Evolutionary conservation across 2,797 vertebrate genomes (phyloP).

Genomic region (Xiphorhynchus erythropygius): DNA sequence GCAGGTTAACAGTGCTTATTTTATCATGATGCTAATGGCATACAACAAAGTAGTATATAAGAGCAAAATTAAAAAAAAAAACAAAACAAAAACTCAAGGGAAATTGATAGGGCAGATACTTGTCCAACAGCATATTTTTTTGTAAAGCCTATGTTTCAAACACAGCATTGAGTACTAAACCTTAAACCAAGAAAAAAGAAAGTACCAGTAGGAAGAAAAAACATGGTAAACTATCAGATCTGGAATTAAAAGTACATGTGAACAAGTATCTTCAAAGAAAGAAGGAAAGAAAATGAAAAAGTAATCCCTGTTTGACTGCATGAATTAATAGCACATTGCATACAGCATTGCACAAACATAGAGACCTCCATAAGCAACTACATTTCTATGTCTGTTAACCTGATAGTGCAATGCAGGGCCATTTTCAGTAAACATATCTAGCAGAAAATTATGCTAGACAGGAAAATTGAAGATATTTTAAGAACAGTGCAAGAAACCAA

Average conservation of each 20-base stretch:
- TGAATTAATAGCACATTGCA: not conserved
- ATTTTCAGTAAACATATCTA: not conserved
- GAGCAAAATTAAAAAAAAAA: not conserved
- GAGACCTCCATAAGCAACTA: not conserved
- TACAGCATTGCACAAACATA: not conserved
- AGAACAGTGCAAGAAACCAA: not conserved
- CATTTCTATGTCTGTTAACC: not conserved
- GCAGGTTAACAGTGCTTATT: constrained; percentile 5
- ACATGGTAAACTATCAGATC: not conserved
- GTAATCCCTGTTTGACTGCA: not conserved
- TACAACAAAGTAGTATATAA: not conserved
- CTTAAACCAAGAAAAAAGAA: not conserved
- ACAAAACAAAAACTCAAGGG: not conserved
- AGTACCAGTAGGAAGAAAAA: not conserved
- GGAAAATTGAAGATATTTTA: not conserved
- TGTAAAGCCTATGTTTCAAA: not conserved
- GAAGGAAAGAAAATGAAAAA: not conserved
- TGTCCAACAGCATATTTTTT: not conserved
- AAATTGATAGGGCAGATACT: not conserved
- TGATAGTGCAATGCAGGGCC: not conserved
- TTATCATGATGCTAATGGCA: not conserved
- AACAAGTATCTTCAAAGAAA: not conserved
- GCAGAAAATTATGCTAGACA: not conserved
- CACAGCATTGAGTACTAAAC: not conserved
- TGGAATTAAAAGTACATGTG: not conserved